These are phyloP conservation scores for Heliconius aoede DNA, from an alignment of 2,888 invertebrate species.

Conservation along the genomic window DNA sequence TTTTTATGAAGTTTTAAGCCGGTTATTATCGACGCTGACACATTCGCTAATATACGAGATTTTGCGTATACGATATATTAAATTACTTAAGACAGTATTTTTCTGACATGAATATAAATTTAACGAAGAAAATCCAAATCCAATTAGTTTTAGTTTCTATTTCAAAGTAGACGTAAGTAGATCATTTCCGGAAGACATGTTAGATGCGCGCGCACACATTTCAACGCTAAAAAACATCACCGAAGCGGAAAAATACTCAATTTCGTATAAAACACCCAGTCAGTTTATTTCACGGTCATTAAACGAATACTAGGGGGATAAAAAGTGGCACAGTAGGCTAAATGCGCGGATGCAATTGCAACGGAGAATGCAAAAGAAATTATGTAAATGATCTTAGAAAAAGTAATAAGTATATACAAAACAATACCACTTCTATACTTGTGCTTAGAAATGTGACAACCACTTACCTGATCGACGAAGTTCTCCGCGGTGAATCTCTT, in stretches of 20 bases:
- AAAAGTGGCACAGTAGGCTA: constrained; percentile 69
- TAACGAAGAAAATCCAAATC: background rate
- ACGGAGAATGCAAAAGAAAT: constrained; percentile 50
- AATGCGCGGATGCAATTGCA: constrained; percentile 57
- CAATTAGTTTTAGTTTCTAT: constrained; percentile 15
- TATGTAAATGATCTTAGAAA: constrained; percentile 15
- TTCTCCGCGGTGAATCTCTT: constrained; percentile 93
- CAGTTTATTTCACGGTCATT: constrained; percentile 63
- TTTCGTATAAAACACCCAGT: constrained; percentile 56
- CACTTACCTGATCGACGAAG: constrained; percentile 94
- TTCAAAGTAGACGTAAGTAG: constrained; percentile 12
- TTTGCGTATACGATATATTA: too few species aligned
- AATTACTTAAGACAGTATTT: background rate
- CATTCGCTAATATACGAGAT: background rate
- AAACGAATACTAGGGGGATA: constrained; percentile 48
- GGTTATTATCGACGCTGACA: background rate
- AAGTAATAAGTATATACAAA: constrained; percentile 17
- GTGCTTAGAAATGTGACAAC: constrained; percentile 17
- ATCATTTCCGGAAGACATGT: background rate
- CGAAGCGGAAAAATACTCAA: constrained; percentile 49
- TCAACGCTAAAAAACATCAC: constrained; percentile 43
- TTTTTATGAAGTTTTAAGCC: background rate
- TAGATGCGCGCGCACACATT: constrained; percentile 18
- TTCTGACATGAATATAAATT: background rate
- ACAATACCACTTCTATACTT: constrained; percentile 38